Percentiles rank a stretch among this genome's conserved stretches.
phyloP scores from a whole-genome alignment of 1,140 invertebrate species.

The Heliconius nattereri region DNA sequence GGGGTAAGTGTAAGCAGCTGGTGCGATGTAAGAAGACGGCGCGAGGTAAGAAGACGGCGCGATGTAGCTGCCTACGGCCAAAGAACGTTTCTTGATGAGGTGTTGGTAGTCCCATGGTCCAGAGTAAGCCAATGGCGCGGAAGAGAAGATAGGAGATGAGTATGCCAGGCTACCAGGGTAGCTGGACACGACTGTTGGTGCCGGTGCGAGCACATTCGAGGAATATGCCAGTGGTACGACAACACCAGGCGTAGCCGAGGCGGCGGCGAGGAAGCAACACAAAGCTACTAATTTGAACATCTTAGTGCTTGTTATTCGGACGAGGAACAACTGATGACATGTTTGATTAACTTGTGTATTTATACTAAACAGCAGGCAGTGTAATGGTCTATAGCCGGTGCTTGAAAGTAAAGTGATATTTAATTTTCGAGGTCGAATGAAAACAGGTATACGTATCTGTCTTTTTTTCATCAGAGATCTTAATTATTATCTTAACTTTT shows the following conservation, averaged over 20 bases:
- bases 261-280: conserved; percentile 36
- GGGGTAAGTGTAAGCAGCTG: conserved; percentile 23
- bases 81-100: conserved; percentile 64
- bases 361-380: conserved; percentile 60
- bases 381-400: conserved; percentile 60
- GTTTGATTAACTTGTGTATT: conserved; percentile 45
- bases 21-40: conserved; percentile 24
- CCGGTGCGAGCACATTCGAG: conserved; percentile 41
- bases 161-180: conserved; percentile 51
- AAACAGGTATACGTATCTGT: conserved; percentile 1
- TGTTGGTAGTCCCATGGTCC: conserved; percentile 42
- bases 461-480: background rate
- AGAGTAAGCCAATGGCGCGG: conserved; percentile 46
- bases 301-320: conserved; percentile 29
- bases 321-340: conserved; percentile 38
- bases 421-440: conserved; percentile 27
- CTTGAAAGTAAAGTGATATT: conserved; percentile 59
- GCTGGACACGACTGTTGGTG: conserved; percentile 40
- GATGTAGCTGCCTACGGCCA: conserved; percentile 47
- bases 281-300: conserved; percentile 41
- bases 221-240: conserved; percentile 58
- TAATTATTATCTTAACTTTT: background rate
- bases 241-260: conserved; percentile 20
- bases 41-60: conserved; percentile 32
- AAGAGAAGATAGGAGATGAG: conserved; percentile 44